Conservation (phyloP, 2,888 invertebrate species). For the Diplolepis rosae region DNA sequence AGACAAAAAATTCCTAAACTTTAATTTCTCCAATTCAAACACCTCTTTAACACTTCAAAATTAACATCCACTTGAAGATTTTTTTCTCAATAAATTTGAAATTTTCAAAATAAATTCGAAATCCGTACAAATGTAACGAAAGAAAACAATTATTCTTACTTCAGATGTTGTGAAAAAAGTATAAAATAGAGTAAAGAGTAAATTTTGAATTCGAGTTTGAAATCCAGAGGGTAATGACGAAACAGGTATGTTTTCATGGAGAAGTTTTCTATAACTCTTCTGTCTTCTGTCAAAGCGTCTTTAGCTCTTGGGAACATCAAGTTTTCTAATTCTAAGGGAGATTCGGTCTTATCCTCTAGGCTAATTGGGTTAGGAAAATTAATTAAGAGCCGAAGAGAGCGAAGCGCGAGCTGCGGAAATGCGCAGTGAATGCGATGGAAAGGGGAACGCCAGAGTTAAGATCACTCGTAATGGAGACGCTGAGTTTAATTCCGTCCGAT, state of each 20-base stretch:
- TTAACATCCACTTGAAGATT: too few relatives aligned
- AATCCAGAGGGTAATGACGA: background rate
- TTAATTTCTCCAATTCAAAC: background rate
- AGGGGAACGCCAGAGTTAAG: constrained; percentile 46
- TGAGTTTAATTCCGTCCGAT: constrained; percentile 60
- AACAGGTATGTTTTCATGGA: background rate
- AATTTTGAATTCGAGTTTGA: constrained; percentile 3
- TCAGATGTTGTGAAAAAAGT: constrained; percentile 7
- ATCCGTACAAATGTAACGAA: background rate
- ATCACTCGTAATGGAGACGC: constrained; percentile 55
- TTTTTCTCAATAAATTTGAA: too few relatives aligned
- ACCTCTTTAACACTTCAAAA: background rate
- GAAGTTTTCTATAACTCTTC: constrained; percentile 14
- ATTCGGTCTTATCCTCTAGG: constrained; percentile 55
- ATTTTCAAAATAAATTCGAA: background rate
- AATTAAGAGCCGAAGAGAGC: constrained; percentile 61
- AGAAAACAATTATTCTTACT: background rate
- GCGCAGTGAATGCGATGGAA: constrained; percentile 3
- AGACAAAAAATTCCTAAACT: constrained; percentile 25
- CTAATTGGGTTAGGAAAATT: constrained; percentile 69
- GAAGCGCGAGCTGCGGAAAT: constrained; percentile 29
- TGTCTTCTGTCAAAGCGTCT: constrained; percentile 44
- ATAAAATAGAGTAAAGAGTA: constrained; percentile 33
- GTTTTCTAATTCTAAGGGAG: constrained; percentile 56
- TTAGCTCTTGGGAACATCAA: constrained; percentile 37